A percentile compares a stretch with the other conserved stretches of the same genome.
These are phyloP conservation scores for Ophion obscuratus DNA, from an alignment of 2,888 invertebrate species.

Conservation along the genomic window DNA sequence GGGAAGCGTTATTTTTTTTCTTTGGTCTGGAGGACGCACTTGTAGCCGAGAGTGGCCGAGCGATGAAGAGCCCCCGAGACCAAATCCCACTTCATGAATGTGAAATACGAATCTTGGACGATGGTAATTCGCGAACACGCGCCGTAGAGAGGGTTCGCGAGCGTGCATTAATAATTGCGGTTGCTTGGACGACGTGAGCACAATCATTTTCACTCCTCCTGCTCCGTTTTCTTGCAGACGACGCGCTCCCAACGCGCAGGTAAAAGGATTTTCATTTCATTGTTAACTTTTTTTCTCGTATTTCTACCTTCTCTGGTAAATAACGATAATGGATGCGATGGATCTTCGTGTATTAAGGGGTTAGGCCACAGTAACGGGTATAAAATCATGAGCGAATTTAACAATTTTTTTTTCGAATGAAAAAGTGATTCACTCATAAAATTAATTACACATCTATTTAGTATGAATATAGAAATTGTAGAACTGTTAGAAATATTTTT, in stretches of 20 bases:
- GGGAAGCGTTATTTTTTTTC: constrained; percentile 59
- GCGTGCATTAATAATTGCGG: constrained; percentile 47
- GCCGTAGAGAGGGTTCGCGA: constrained; percentile 17
- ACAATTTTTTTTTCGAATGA: too few species aligned
- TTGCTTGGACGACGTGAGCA: constrained; percentile 32
- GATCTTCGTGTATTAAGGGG: background rate
- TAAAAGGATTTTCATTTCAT: background rate
- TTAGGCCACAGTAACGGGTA: too few species aligned
- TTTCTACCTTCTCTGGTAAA: background rate
- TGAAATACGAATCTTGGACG: constrained; percentile 72
- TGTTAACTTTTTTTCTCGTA: background rate
- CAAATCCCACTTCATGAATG: constrained; percentile 79
- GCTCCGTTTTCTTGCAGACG: background rate
- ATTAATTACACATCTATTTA: too few species aligned
- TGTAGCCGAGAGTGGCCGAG: constrained; percentile 47
- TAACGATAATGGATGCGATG: background rate
- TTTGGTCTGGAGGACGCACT: constrained; percentile 69
- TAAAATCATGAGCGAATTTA: too few species aligned
- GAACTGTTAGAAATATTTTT: too few species aligned
- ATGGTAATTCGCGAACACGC: constrained; percentile 59
- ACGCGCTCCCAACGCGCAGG: background rate
- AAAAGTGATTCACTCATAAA: too few species aligned
- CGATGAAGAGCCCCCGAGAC: constrained; percentile 54
- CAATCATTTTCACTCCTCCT: constrained; percentile 53
- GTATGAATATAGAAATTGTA: too few species aligned